phyloP scores from a whole-genome alignment of 2,888 invertebrate species.

The Melanchra persicariae region DNA sequence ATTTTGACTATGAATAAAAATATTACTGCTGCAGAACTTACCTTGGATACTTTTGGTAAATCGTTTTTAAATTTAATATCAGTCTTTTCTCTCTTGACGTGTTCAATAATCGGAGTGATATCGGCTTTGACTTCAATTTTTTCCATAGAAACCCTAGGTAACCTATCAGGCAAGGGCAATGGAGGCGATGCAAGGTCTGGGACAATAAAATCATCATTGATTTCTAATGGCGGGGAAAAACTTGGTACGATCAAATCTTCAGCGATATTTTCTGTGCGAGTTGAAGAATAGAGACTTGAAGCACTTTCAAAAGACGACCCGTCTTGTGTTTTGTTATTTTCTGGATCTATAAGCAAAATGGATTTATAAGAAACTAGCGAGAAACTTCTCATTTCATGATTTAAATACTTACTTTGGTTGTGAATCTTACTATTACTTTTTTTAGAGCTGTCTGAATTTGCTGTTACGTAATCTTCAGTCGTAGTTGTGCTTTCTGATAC shows the following conservation, averaged over 20 bases:
- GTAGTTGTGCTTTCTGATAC: conserved; percentile 97
- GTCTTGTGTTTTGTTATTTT: conserved; percentile 92
- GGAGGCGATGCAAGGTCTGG: conserved; percentile 87
- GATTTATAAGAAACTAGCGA: conserved; percentile 50
- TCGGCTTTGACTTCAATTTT: conserved; percentile 86
- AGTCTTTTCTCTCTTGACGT: conserved; percentile 88
- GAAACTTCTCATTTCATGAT: conserved; percentile 26
- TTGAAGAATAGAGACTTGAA: conserved; percentile 94
- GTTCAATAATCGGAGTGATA: conserved; percentile 79
- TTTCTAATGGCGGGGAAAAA: conserved; percentile 91
- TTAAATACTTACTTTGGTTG: conserved; percentile 82
- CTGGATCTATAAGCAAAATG: conserved; percentile 85
- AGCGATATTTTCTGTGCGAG: conserved; percentile 93
- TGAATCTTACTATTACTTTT: conserved; percentile 89
- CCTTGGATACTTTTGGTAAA: conserved; percentile 75
- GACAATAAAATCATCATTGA: conserved; percentile 87
- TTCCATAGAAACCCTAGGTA: conserved; percentile 81
- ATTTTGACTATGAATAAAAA: not conserved
- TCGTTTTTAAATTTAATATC: conserved; percentile 84
- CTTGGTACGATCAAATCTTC: conserved; percentile 92
- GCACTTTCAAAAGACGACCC: conserved; percentile 97
- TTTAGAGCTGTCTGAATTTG: conserved; percentile 94
- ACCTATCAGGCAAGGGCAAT: conserved; percentile 84
- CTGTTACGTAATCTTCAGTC: conserved; percentile 96
- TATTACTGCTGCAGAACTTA: conserved; percentile 44